Base-by-base conservation (phyloP, 92 coral and sea anemone genomes). In the Porites lobata region DNA sequence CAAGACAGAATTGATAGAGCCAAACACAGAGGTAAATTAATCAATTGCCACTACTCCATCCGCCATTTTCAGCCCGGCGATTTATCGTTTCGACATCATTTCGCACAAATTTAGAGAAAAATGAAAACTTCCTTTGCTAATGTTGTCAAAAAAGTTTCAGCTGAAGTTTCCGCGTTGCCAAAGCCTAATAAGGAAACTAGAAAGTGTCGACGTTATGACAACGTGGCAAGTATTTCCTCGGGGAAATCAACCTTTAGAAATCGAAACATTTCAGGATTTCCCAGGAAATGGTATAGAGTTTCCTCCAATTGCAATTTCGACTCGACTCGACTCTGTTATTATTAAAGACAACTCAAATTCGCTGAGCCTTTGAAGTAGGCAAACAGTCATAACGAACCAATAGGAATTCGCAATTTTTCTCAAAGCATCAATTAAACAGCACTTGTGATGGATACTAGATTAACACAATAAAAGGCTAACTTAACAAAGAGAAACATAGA, bases 171-270 rank as follows among this genome's bases (percentile, higher is more conserved):
- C 47, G 47, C 47, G 47, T 38, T 56, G 15, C 61, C 26, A 8
- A 72, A 53, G 19, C 9, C 65, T 43, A 20, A 52, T 9, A 13
- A 12, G 4, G 38, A 66, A 67, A 56, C 75, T 52, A 65, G 1
- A 57, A 59, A 52, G 64, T 12, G 29, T 38, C 29, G 22, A 29
- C 62, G 50, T 20, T 50, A 19, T 11, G 11, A 59, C 22, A 61
- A 8, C 65, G 57, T 43, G 22, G 52, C 4, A 84, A 50, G 50
- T 47, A 62, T 84, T 74, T 58, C 72, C 87, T 18, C 43, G n/a
- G 12, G 17, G 74, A 65, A 62, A 73, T 50, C 64, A 52, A 50
- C 50, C 10, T 12, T 26, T 84, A 52, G 13, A 20, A 1, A 0
- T 18, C 24, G 7, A 50, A 53, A 64, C 65, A 66, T n/a, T 21